phyloP scores from a whole-genome alignment of 1,140 invertebrate species.

The Heliothis subflexa region DNA sequence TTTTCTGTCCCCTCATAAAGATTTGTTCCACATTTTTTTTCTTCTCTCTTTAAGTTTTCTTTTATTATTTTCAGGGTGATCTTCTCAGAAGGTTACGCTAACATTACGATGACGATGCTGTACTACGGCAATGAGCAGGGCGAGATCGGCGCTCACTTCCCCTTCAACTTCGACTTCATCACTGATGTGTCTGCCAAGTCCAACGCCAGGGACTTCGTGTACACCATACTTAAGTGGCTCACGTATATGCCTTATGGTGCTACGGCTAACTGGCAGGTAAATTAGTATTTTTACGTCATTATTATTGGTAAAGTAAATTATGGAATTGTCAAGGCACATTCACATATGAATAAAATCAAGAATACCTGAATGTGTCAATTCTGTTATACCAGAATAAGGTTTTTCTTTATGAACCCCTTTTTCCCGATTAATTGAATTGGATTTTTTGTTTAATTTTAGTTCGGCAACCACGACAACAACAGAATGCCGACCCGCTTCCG shows the following conservation, averaged over 20 bases:
- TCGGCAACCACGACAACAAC: conserved; percentile 91
- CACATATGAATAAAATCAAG: too few species aligned
- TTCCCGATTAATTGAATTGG: neutral
- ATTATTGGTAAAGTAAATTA: too few species aligned
- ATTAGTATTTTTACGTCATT: too few species aligned
- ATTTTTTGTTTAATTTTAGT: conserved; percentile 64
- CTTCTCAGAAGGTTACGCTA: conserved; percentile 90
- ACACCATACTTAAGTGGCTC: conserved; percentile 87
- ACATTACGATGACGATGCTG: conserved; percentile 86
- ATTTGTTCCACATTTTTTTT: too few species aligned
- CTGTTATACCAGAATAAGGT: too few species aligned
- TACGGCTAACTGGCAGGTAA: conserved; percentile 88
- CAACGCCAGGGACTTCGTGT: conserved; percentile 80
- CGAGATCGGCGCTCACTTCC: conserved; percentile 87
- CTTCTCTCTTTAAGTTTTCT: neutral
- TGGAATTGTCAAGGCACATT: too few species aligned
- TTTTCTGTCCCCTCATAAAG: too few species aligned
- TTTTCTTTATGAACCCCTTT: too few species aligned
- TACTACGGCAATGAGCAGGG: conserved; percentile 87
- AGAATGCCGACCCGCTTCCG: conserved; percentile 89
- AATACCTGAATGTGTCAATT: too few species aligned
- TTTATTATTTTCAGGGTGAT: conserved; percentile 85
- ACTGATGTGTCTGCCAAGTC: conserved; percentile 80
- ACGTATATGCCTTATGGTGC: conserved; percentile 78
- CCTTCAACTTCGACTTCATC: conserved; percentile 91